These are phyloP conservation scores for Sylvilagus bachmani DNA, from an alignment of 2,113 vertebrate species.

Conservation along the genomic window DNA sequence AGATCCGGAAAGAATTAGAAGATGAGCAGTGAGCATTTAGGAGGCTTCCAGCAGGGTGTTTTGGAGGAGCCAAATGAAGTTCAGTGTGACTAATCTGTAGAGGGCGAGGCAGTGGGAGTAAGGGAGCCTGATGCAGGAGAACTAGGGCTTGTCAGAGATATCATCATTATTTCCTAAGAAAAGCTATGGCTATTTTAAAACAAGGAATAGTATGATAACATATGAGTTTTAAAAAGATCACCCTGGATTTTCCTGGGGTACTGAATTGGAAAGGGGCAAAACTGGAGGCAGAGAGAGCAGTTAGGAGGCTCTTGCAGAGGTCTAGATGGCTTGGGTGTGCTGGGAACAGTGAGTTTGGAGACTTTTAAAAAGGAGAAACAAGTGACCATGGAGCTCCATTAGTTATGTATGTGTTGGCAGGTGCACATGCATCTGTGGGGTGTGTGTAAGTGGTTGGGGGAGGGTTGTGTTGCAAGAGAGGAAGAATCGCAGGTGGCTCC, in stretches of 20 bases:
- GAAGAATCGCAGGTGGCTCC: neutral
- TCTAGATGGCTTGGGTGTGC: neutral
- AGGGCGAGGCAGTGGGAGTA: neutral
- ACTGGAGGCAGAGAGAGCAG: neutral
- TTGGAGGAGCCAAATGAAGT: neutral
- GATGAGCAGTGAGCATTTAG: neutral
- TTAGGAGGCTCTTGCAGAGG: neutral
- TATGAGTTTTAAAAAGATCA: slow-evolving; percentile 17
- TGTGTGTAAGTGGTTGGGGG: fast-evolving
- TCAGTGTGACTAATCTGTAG: neutral
- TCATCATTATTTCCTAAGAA: neutral
- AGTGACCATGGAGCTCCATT: neutral
- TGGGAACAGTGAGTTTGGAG: neutral
- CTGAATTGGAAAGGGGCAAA: neutral
- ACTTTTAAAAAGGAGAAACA: neutral
- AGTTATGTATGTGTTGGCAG: neutral
- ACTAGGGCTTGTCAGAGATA: neutral
- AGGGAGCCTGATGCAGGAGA: neutral
- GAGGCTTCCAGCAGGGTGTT: neutral
- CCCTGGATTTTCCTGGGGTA: neutral
- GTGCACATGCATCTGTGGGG: neutral
- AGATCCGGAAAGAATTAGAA: slow-evolving; percentile 18
- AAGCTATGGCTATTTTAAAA: slow-evolving; percentile 23
- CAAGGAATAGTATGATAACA: neutral
- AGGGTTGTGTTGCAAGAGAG: neutral